Percentiles rank a stretch among this genome's conserved stretches.
Evolutionary conservation across 2,113 vertebrate genomes (phyloP).

Genomic region (human): GRCh38 chr14:22562501-22563000

Average conservation of each 20-base stretch:
- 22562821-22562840: conserved; percentile 13
- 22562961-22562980: not conserved
- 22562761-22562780: not conserved
- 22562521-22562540: too few relatives aligned
- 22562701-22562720: too few relatives aligned
- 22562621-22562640: too few relatives aligned
- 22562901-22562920: not conserved
- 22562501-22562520: too few relatives aligned
- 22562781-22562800: not conserved
- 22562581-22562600: too few relatives aligned
- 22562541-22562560: too few relatives aligned
- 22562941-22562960: not conserved
- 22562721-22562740: too few relatives aligned
- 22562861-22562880: not conserved
- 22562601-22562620: too few relatives aligned
- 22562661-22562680: too few relatives aligned
- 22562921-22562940: not conserved
- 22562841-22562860: not conserved
- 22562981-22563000: not conserved
- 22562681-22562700: too few relatives aligned
- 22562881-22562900: conserved; percentile 49
- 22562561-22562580: too few relatives aligned
- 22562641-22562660: too few relatives aligned
- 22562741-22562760: not conserved
- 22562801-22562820: not conserved